A percentile compares a stretch with the other conserved stretches of the same genome.
Conservation (phyloP, 2,113 vertebrate species). For the Desmodus rotundus region DNA sequence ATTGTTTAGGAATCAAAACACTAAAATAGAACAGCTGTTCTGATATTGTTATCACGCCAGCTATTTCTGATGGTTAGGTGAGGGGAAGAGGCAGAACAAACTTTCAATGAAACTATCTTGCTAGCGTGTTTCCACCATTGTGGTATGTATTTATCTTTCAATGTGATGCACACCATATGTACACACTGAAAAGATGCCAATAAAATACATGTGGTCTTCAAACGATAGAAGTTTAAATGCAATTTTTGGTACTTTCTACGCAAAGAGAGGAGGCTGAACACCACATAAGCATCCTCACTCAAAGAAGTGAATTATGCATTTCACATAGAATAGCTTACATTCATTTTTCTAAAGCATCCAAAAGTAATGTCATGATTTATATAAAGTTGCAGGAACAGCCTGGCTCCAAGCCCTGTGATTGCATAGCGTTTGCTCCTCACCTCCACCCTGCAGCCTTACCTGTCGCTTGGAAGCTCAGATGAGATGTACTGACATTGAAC, state of each 20-base stretch:
- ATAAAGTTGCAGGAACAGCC: neutral
- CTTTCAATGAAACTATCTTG: constrained; percentile 1
- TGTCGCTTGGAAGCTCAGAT: neutral
- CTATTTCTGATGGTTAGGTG: constrained; percentile 28
- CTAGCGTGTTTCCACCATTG: neutral
- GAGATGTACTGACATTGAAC: neutral
- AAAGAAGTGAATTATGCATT: neutral
- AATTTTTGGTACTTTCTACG: neutral
- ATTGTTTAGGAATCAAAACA: constrained; percentile 47
- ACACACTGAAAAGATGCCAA: constrained; percentile 52
- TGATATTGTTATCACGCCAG: constrained; percentile 28
- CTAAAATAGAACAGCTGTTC: constrained; percentile 47
- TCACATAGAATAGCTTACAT: neutral
- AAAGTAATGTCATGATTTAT: neutral
- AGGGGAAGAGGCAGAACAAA: constrained; percentile 12
- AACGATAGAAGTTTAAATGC: neutral
- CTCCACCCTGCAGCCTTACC: neutral
- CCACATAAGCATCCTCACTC: neutral
- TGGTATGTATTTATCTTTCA: constrained; percentile 48
- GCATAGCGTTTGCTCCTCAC: neutral
- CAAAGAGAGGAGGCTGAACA: neutral
- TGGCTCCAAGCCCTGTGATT: neutral
- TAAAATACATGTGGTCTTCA: neutral
- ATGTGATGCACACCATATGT: constrained; percentile 36
- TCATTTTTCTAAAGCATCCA: neutral